Percentiles rank a stretch among this genome's conserved stretches.
phyloP scores from a whole-genome alignment of 2,888 invertebrate genomes.

The Ectemnius cavifrons region DNA sequence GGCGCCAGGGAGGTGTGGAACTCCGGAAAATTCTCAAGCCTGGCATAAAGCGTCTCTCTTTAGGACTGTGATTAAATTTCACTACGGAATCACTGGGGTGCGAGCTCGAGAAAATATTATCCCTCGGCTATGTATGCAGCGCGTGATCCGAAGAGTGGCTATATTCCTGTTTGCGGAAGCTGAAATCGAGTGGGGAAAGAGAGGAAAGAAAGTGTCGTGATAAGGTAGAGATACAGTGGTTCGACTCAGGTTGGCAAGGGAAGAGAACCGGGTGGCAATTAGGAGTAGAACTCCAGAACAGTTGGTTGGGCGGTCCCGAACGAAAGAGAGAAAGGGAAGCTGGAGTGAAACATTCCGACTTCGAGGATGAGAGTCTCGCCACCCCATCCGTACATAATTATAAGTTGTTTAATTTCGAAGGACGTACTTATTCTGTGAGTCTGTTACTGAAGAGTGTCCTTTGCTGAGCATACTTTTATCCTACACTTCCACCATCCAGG shows the following conservation, averaged over 20 bases:
- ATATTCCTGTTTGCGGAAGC: no score
- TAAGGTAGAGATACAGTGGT: slow-evolving; percentile 20
- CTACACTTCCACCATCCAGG: neutral
- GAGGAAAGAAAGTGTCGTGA: slow-evolving; percentile 13
- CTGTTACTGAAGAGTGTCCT: neutral
- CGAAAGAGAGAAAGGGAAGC: slow-evolving; percentile 6
- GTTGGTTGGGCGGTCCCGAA: slow-evolving; percentile 12
- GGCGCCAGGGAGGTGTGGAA: no score
- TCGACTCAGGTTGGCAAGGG: slow-evolving; percentile 19
- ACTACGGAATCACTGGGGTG: no score
- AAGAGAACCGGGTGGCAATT: slow-evolving; percentile 56
- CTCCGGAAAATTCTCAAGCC: no score
- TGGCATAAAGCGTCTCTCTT: no score
- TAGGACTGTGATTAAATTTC: no score
- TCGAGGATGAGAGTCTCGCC: slow-evolving; percentile 7
- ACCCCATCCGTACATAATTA: slow-evolving; percentile 32
- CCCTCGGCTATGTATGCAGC: no score
- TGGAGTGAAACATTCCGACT: slow-evolving; percentile 3
- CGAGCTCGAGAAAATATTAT: no score
- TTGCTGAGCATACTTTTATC: neutral
- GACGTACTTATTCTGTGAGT: slow-evolving; percentile 39
- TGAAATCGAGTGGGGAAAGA: neutral
- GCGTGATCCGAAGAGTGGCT: no score
- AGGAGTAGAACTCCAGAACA: slow-evolving; percentile 27
- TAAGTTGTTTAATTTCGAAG: slow-evolving; percentile 45